These are phyloP conservation scores for Pantelozetes paolii DNA, from an alignment of 2,888 invertebrate species.

Conservation along the genomic window DNA sequence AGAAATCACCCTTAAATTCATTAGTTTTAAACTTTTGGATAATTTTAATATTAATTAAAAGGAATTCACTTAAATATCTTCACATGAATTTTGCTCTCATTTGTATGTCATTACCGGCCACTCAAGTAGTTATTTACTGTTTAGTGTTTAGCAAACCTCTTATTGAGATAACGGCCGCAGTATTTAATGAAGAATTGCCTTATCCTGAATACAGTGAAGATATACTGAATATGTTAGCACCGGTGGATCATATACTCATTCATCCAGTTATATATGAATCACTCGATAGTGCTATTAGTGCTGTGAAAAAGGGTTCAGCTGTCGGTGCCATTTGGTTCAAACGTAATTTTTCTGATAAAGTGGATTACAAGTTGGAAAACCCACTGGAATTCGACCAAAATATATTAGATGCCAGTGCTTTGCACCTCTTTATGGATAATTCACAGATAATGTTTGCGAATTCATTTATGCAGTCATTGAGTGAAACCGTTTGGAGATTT, in stretches of 20 bases:
- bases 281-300: constrained; percentile 17
- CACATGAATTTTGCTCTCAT: constrained; percentile 29
- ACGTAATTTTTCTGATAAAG: constrained; percentile 24
- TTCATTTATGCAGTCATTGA: constrained; percentile 33
- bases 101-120: constrained; percentile 34
- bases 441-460: constrained; percentile 18
- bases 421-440: constrained; percentile 35
- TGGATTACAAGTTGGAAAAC: constrained; percentile 34
- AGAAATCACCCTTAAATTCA: not conserved
- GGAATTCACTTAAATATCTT: constrained; percentile 28
- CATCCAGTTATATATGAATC: constrained; percentile 1
- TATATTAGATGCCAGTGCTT: constrained; percentile 5
- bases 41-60: constrained; percentile 17
- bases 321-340: constrained; percentile 40
- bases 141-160: constrained; percentile 10
- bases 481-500: constrained; percentile 28
- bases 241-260: constrained; percentile 5
- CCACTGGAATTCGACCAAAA: constrained; percentile 23
- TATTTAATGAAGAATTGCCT: constrained; percentile 7
- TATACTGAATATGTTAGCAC: not conserved
- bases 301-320: constrained; percentile 9
- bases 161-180: constrained; percentile 15
- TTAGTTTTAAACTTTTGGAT: constrained; percentile 31
- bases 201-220: constrained; percentile 21
- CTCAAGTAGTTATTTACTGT: constrained; percentile 38